Base-by-base conservation (phyloP, 2,113 vertebrate genomes). In the Bujurquina vittata region DNA sequence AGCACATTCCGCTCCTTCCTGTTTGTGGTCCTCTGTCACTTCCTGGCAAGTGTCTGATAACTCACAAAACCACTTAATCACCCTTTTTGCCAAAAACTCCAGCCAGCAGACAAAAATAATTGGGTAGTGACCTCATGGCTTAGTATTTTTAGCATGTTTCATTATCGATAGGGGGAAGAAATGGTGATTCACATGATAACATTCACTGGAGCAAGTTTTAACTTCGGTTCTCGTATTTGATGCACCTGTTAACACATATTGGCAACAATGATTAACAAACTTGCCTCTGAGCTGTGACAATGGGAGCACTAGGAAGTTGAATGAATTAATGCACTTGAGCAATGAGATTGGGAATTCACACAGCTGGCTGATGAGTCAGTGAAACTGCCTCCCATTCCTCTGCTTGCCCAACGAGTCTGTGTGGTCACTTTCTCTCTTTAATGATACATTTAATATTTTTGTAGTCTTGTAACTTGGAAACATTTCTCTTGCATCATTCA, bases 1-100 rank as follows among this genome's bases (percentile, higher is more conserved):
- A 96, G 89, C 94, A 96, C 96, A 96, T 96, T 96, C 95, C 93
- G 43, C 93, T 91, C 81, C 91, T 93, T 96, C 95, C 96, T 96
- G 96, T 96, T 96, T 96, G 95, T 90, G 85, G 94, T 85, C 88
- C 86, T 94, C 90, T 89, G 93, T 93, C 87, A 89, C 93, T 95
- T 96, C 95, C 95, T 95, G 93, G 59, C 87, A 83, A 94, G 93
- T 94, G 95, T 94, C 94, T 94, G 94, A 95, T 95, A 95, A 93
- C 91, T 93, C 87, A 86, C 79, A 92, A 93, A 95, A 94, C 55
- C 90, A 88, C 89, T 94, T 91, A 91, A 94, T 95, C 95, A 94
- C 87, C 81, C 80, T 40, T 87, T 85, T 86, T 82, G 83, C 86
- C 89, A 69, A 58, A 86, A 79, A 79, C 57, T 61, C 10, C 63